Percentiles rank a stretch among this genome's conserved stretches.
Evolutionary conservation across 2,113 vertebrate species (phyloP).

Genomic region (Pseudorectes ferrugineus): DNA sequence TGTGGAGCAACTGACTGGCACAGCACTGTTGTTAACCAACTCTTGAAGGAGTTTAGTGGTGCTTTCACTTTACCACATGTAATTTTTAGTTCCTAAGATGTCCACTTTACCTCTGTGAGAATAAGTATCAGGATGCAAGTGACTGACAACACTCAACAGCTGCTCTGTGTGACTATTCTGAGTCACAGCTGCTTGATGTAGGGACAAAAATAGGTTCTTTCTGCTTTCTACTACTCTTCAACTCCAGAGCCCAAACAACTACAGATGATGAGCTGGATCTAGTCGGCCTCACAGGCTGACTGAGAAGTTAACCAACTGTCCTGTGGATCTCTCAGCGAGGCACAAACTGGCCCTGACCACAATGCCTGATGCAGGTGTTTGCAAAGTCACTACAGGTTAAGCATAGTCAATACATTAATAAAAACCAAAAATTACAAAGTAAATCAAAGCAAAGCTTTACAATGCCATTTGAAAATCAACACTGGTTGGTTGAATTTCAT

Average conservation of each 20-base stretch:
- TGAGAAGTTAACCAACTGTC: background rate
- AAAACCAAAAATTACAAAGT: background rate
- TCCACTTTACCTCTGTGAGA: constrained; percentile 7
- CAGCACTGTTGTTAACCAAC: background rate
- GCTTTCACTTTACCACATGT: background rate
- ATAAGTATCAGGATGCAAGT: background rate
- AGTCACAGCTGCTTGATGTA: background rate
- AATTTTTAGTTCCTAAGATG: constrained; percentile 3
- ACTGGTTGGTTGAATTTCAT: background rate
- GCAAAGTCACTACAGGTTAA: background rate
- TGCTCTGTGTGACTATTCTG: constrained; percentile 9
- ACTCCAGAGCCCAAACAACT: background rate
- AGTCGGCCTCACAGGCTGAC: background rate
- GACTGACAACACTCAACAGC: constrained; percentile 20
- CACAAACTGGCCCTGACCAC: background rate
- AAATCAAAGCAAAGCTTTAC: background rate
- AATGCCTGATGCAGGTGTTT: background rate
- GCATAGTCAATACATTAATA: background rate
- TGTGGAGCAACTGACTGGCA: background rate
- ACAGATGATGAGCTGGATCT: background rate
- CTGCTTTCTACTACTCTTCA: background rate
- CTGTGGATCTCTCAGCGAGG: background rate
- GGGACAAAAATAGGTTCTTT: background rate
- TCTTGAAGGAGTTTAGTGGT: background rate
- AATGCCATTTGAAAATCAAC: background rate